Base-by-base conservation (phyloP, 2,888 invertebrate genomes). In the Pimpla rufipes region DNA sequence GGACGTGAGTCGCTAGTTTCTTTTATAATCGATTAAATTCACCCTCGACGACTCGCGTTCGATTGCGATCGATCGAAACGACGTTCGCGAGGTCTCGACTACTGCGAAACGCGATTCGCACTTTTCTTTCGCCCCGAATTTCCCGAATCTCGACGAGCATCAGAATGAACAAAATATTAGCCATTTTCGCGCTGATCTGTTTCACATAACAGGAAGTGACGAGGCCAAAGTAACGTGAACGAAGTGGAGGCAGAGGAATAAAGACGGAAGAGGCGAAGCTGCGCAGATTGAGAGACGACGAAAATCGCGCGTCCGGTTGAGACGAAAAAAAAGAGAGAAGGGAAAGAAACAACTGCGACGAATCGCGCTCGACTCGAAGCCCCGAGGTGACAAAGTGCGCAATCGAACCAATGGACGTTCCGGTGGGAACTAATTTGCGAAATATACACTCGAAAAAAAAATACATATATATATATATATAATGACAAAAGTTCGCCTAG, bases 291-390 rank as follows among this genome's bases (percentile, higher is more conserved):
- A 52, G 40, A 40, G 23, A 29, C 45, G 55, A 76, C 37, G 45
- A 59, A 77, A 68, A 10, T n/a, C n/a, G 37, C 55, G 16, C 59
- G 55, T 47, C 10, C 50, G 40, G 16, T 40, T 21, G 55, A 29
- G 29, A n/a, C n/a, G 29, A 2, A 13, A 68, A 18, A 35, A 79
- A 42, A 55, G 66, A 62, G 5, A 16, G 21, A 13, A 57, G 40
- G 13, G 59, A 21, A 74, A 75, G 40, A 67, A 67, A 40, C 47
- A 21, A 77, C 45, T 35, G 35, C 45, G 37, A 76, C 73, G 52
- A 70, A 78, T 78, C 47, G 82, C 75, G 75, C 55, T 79, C 35
- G 75, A 79, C 57, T 76, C 79, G 73, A 45, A 75, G 70, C 57
- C 75, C 73, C 71, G 75, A 79, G 3, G 73, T 29, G 23, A 18